phyloP scores from a whole-genome alignment of 2,797 vertebrate genomes.

The Orestias chungarensis region DNA sequence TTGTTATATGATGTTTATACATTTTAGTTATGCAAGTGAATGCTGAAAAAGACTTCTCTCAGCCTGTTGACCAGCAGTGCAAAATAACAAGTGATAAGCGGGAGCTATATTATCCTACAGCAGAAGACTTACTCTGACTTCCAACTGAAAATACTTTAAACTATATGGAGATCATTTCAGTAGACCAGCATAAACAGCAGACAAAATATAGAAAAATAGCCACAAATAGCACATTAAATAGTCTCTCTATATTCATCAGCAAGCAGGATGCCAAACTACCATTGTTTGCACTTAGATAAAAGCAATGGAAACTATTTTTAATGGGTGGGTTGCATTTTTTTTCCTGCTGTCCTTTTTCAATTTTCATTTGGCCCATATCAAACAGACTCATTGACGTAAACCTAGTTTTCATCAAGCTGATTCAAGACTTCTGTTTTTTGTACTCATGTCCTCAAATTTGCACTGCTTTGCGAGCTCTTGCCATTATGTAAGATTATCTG shows the following conservation, averaged over 20 bases:
- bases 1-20: background rate
- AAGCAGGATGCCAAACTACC: background rate
- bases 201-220: background rate
- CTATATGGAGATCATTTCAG: background rate
- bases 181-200: background rate
- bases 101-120: background rate
- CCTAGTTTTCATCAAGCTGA: background rate
- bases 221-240: background rate
- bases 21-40: background rate
- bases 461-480: slow-evolving; percentile 11
- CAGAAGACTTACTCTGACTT: background rate
- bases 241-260: background rate
- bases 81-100: background rate
- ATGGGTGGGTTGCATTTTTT: background rate
- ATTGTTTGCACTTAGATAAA: background rate
- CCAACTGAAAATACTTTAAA: background rate
- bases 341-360: background rate
- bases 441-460: slow-evolving; percentile 10
- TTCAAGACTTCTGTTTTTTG: slow-evolving; percentile 18
- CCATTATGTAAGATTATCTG: slow-evolving; percentile 41
- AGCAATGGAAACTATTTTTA: background rate
- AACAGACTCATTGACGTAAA: background rate
- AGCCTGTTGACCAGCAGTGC: background rate
- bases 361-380: background rate
- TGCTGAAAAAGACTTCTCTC: background rate